phyloP scores from a whole-genome alignment of 2,797 vertebrate species.

The Fringilla coelebs region DNA sequence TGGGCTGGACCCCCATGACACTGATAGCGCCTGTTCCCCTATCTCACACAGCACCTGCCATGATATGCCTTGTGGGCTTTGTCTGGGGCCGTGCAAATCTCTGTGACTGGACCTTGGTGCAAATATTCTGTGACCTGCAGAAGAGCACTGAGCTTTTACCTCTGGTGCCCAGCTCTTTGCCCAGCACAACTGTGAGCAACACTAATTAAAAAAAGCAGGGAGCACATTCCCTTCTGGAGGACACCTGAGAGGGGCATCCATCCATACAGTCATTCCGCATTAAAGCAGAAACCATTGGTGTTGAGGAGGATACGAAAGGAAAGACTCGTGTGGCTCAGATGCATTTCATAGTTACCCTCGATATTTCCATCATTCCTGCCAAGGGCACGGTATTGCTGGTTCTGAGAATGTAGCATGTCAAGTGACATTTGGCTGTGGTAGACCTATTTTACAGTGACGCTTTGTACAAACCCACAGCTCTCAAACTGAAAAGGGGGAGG shows the following conservation, averaged over 20 bases:
- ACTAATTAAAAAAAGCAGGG: not conserved
- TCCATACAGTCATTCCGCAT: not conserved
- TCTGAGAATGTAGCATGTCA: slow-evolving; percentile 27
- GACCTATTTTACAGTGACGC: not conserved
- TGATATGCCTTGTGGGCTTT: not conserved
- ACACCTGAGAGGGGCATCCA: not conserved
- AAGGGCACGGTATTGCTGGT: not conserved
- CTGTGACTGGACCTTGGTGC: not conserved
- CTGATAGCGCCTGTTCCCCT: not conserved
- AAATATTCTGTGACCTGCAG: not conserved
- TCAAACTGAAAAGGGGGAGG: slow-evolving; percentile 25
- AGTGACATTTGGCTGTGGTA: slow-evolving; percentile 53
- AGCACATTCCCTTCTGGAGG: not conserved
- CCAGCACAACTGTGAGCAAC: accelerated
- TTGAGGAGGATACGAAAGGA: not conserved
- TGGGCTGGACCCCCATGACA: not conserved
- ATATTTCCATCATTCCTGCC: not conserved
- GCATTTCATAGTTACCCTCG: not conserved
- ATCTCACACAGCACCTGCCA: not conserved
- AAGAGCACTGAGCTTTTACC: not conserved
- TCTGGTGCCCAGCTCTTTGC: not conserved
- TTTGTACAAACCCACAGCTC: slow-evolving; percentile 8
- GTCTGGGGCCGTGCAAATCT: not conserved
- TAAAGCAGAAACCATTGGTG: not conserved
- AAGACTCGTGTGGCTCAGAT: not conserved